Evolutionary conservation across 92 coral and sea anemone species (phyloP), one percentile per base, ranked within the genome.

Genomic region (Palythoa grandis): DNA sequence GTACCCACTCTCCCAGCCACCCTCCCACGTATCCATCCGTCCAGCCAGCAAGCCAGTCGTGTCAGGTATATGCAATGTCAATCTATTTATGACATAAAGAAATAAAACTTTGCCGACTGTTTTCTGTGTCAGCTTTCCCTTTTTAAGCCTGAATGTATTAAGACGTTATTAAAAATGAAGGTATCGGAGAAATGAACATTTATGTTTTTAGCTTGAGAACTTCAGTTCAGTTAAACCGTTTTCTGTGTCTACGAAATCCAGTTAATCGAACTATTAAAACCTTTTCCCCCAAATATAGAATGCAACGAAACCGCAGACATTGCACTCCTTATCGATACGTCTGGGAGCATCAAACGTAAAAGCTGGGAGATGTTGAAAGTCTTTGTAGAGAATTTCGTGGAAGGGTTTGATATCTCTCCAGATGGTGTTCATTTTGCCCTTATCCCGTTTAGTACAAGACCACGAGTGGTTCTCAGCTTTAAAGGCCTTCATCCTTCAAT

Each of bases 261-360:
- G 20, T 15, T 3, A 14, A 19, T 4, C 10, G 6, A 2, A 75
- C 11, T 20, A 11, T 74, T 71, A 38, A 71, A 52, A 14, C 60
- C 15, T 24, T 5, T 75, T 37, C 61, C 2, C 39, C 58, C 47
- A 25, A 12, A 17, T 38, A 67, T 24, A 80, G 85, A 67, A 24
- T 80, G 85, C 61, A 80, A 68, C 60, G 60, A 70, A 22, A 47
- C 85, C 15, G 61, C 85, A 66, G 85, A 80, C 19, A 80, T 80
- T 47, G 85, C 85, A 65, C 23, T 80, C 20, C 75, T 80, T 65
- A 63, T 80, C 60, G 85, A 80, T 53, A 63, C 85, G 8, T 80
- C 85, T 48, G 85, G 85, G 23, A 80, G 85, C 54, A 80, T 80
- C 16, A 58, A 74, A 6, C 85, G 74, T 16, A 67, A 3, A 20